phyloP scores from a whole-genome alignment of 2,113 vertebrate genomes.

The Myotis brandtii region DNA sequence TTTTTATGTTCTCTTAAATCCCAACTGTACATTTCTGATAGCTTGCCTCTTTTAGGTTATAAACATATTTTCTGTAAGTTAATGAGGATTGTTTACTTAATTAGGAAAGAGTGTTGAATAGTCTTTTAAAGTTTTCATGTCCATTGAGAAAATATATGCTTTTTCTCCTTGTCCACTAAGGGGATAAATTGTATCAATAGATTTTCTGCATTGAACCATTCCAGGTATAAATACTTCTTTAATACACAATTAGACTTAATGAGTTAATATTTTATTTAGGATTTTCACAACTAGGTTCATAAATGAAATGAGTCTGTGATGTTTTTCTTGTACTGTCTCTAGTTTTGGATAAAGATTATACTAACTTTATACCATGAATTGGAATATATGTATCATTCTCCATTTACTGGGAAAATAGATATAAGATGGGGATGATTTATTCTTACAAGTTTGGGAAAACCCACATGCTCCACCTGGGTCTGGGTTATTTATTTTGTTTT shows the following conservation, averaged over 20 bases:
- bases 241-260: neutral
- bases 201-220: slow-evolving; percentile 14
- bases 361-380: neutral
- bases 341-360: neutral
- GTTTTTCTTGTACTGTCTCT: neutral
- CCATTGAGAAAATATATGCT: neutral
- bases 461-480: no score
- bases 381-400: neutral
- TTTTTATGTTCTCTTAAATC: neutral
- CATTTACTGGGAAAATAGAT: neutral
- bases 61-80: neutral
- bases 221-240: neutral
- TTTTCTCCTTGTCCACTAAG: neutral
- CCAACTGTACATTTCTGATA: neutral
- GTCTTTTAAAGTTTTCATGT: neutral
- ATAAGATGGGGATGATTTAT: neutral
- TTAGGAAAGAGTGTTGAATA: neutral
- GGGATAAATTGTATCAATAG: neutral
- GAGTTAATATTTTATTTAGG: neutral
- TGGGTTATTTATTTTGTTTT: neutral
- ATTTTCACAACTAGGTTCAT: neutral
- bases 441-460: neutral
- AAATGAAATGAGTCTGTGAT: neutral
- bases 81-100: neutral
- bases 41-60: neutral